Evolutionary conservation across 2,797 vertebrate species (phyloP), one percentile per base, ranked within the genome.

Genomic region (Coregonus sp.): DNA sequence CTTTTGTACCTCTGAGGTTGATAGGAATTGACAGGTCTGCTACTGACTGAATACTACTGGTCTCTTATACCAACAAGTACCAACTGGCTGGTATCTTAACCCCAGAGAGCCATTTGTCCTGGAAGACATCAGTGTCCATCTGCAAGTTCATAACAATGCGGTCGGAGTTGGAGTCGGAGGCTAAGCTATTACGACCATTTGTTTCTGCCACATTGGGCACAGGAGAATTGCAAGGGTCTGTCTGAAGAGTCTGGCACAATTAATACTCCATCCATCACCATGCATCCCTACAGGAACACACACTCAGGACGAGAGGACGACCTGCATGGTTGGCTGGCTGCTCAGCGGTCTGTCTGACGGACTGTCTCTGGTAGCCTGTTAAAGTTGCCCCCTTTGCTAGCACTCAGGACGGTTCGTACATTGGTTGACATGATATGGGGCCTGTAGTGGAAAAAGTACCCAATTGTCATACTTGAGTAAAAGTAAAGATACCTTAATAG

Each of bases 171-270:
- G 59, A 20, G n/a, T 61, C 6, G 5, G 59, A 61, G 63, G 25
- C 51, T 67, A 84, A 78, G 9, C 83, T 82, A 79, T 86, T 83
- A 74, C 74, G 75, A 79, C 83, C 88, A 91, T 92, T 90, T 90
- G 85, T 92, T 91, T 81, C 88, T 87, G 91, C 85, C 91, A 87
- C 88, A 90, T 87, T 89, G 89, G n/a, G 85, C 89, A 85, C 79
- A 9, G 74, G 72, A 87, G 79, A 89, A 82, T 85, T 79, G 85
- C 87, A 83, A 82, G 14, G 18, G 31, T 91, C 87, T 91, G 78
- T 81, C 2, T 70, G 77, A 89, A 82, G 86, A 85, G 86, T 78
- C 82, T 90, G 89, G 87, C 88, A 81, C 81, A 76, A 80, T 77
- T 78, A 25, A 73, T 81, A 80, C 70, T 81, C 76, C 86, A 91